Base-by-base conservation (phyloP, 2,113 vertebrate species). In the Petrocephalus zakoni region DNA sequence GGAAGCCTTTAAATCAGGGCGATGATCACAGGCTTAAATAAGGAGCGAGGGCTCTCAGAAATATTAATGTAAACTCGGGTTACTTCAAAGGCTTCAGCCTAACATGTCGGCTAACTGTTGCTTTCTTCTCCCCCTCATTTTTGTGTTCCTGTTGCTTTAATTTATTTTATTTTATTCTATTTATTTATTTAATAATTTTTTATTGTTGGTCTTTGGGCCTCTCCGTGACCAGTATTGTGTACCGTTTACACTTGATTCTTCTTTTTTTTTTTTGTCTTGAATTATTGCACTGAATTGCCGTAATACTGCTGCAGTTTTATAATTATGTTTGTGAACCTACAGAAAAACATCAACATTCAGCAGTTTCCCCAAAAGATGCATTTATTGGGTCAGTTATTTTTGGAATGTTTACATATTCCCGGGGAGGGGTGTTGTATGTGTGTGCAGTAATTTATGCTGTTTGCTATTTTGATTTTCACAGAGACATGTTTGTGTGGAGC, bases 321-420 rank as follows among this genome's bases (percentile, higher is more conserved):
- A 78, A 78, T 78, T 78, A 78, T 78, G 17, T 19, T 68, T 17
- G 29, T 78, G 72, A 78, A 78, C 34, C 15, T 78, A 42, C 5
- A 78, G 72, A 78, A 78, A 78, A 78, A 17, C 68, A 75, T 42
- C 34, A 19, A 42, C 34, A 78, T 78, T 78, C 72, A 78, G 72
- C 72, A 78, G 5, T 78, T 78, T 19, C 72, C 72, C 34, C 72
- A 78, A 78, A 78, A 78, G 72, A 78, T 78, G 34, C 72, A 78
- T 78, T 78, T 78, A 78, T 37, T 78, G 72, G 72, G 72, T 78
- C 72, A 78, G 29, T 42, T 78, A 78, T 78, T 78, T 78, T 78
- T 78, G 72, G 72, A 78, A 19, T 78, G 34, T 78, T 78, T 78
- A 78, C 72, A 78, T 37, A 42, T 37, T 34, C 72, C 29, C 29